Base-by-base conservation (phyloP, 2,113 vertebrate species). In the Dipodomys spectabilis region DNA sequence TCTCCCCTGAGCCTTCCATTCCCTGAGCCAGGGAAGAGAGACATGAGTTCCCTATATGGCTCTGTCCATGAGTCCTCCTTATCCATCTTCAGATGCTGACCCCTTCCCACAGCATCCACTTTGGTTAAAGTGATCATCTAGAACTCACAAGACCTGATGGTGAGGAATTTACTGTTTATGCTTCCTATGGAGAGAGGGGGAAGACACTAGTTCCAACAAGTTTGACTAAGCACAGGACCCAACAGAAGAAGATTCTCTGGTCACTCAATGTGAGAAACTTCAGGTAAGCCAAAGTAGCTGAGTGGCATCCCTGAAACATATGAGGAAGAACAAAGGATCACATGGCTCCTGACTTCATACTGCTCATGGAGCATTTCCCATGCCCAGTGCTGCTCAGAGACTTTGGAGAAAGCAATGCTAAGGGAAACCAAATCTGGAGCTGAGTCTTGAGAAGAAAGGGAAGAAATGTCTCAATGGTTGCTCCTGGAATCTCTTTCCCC, bases 141-240 rank as follows among this genome's bases (percentile, higher is more conserved):
- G 72, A 90, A 72, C 2, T 82, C 30, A 3, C 28, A 86, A 79
- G 92, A 90, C 35, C 49, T 0, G 1, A 7, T 64, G 25, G 27
- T 78, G 86, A 95, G 72, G 45, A 78, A 91, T 75, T 53, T 73
- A 68, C 74, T 82, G 68, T 49, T 79, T 81, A 53, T 82, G 80
- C 73, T 92, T 87, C 86, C 53, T 81, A 49, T 11, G 65, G 16
- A 22, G 22, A 60, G 30, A 75, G 28, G 0, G 57, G n/a, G 32
- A 94, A 92, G 10, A 49, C n/a, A 39, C 32, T 44, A 72, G 82
- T 39, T 78, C 82, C 60, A 49, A 44, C 72, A 74, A 88, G 27
- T 8, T 95, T 69, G 45, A 73, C 62, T 32, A 72, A 71, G 13
- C 72, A n/a, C 35, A 19, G 62, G 8, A 45, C 73, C 30, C 44